Evolutionary conservation across 2,888 invertebrate species (phyloP), one percentile per base, ranked within the genome.

Genomic region (Tortricodes alternella): DNA sequence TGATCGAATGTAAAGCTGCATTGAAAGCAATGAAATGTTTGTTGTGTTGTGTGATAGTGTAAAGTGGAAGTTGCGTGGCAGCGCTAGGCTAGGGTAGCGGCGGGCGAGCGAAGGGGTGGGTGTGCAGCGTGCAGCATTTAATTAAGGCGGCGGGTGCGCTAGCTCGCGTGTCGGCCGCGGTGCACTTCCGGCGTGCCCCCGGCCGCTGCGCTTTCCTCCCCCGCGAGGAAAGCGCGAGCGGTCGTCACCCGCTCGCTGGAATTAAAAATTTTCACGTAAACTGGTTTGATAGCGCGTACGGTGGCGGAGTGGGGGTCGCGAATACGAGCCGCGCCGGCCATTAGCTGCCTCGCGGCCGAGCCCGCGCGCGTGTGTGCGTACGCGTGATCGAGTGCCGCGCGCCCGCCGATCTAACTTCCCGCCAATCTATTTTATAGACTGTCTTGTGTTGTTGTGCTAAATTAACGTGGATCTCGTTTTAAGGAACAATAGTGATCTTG

Each of bases 221-320:
- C 73, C 74, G 74, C 74, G 78, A 82, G 85, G 88, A 88, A 89
- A 88, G 85, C 83, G 85, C 84, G 85, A 76, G 76, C 85, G 86
- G 85, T 87, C 88, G 85, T 85, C 86, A 89, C 84, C 82, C 85
- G 85, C 79, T 73, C 76, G 70, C 69, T 77, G 83, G 81, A 85
- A 87, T 88, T 86, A 86, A 86, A 86, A 80, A 81, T 89, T 89
- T 89, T 89, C 89, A 89, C 83, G 85, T 88, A 88, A 89, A 89
- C 89, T 85, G 88, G 90, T 90, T 90, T 88, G 86, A 90, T 89
- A 89, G 85, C 87, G 79, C 78, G 81, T 83, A 83, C 79, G 67
- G 80, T 77, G 76, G 79, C 72, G 79, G 86, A 84, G 86, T 84
- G 89, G 87, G 89, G 88, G 83, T 85, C 83, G 87, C 89, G 84